Conservation (phyloP, 2,797 vertebrate species). For the Denticeps clupeoides region DNA sequence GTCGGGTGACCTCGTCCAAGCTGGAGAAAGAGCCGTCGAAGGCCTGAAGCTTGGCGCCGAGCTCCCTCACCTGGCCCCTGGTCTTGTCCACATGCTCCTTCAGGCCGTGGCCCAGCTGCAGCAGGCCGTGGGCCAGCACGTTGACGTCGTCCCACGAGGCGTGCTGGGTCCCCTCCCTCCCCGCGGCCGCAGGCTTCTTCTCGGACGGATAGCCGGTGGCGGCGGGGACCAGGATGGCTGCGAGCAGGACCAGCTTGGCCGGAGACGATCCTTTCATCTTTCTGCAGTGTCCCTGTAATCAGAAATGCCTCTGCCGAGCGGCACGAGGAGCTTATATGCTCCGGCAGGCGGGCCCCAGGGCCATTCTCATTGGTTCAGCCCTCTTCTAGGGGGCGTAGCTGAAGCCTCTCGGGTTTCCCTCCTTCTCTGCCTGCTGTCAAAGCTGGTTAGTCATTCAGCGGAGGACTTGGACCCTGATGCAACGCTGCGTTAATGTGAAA, state of each 20-base stretch:
- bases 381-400: slow-evolving; percentile 33
- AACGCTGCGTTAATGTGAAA: slow-evolving; percentile 27
- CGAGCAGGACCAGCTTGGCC: slow-evolving; percentile 42
- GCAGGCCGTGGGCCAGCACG: slow-evolving; percentile 82
- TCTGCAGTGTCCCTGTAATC: slow-evolving; percentile 3
- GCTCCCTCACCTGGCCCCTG: slow-evolving; percentile 72
- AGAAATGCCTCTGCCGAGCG: slow-evolving; percentile 3
- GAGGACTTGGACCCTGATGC: slow-evolving; percentile 36
- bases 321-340: slow-evolving; percentile 44
- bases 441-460: slow-evolving; percentile 36
- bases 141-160: slow-evolving; percentile 91
- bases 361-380: slow-evolving; percentile 48
- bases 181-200: slow-evolving; percentile 41
- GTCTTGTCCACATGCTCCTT: slow-evolving; percentile 89
- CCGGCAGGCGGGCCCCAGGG: slow-evolving; percentile 28
- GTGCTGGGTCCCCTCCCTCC: slow-evolving; percentile 64
- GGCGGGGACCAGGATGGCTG: slow-evolving; percentile 40
- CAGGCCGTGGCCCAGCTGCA: slow-evolving; percentile 87
- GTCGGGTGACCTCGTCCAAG: slow-evolving; percentile 51
- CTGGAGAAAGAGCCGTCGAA: slow-evolving; percentile 66
- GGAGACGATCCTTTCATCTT: slow-evolving; percentile 18
- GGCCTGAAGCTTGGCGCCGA: slow-evolving; percentile 62
- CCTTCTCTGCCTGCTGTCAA: slow-evolving; percentile 30
- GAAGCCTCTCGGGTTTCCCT: slow-evolving; percentile 54
- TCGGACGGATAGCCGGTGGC: slow-evolving; percentile 50